phyloP scores from a whole-genome alignment of 2,888 invertebrate species.

The Drosophila fungiperda region DNA sequence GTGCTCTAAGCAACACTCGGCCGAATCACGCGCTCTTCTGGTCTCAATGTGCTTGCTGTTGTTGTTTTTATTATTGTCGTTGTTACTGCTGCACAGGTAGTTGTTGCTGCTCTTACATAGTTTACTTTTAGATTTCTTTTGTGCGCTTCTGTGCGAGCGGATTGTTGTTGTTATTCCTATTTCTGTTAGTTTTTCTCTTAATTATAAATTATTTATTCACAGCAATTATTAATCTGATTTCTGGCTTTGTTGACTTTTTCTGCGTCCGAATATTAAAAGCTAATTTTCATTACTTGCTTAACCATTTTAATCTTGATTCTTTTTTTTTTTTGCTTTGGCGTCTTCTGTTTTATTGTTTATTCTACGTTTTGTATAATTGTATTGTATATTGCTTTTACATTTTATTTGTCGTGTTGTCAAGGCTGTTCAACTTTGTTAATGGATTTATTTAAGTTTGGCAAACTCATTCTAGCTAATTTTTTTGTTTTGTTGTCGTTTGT shows the following conservation, averaged over 20 bases:
- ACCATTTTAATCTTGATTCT: conserved; percentile 19
- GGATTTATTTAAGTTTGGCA: conserved; percentile 25
- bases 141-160: conserved; percentile 58
- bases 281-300: conserved; percentile 38
- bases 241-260: conserved; percentile 13
- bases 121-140: conserved; percentile 78
- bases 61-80: conserved; percentile 30
- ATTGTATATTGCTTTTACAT: conserved; percentile 22
- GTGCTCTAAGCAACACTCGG: conserved; percentile 25
- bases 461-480: neutral
- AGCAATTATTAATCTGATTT: conserved; percentile 62
- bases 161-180: conserved; percentile 31
- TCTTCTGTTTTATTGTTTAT: conserved; percentile 32
- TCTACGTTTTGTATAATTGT: conserved; percentile 43
- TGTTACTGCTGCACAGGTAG: conserved; percentile 64
- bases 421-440: conserved; percentile 55
- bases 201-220: conserved; percentile 67
- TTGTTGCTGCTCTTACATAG: conserved; percentile 59
- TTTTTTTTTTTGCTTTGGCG: neutral
- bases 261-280: conserved; percentile 41
- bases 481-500: neutral
- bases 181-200: conserved; percentile 38
- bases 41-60: conserved; percentile 11
- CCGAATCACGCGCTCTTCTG: conserved; percentile 32
- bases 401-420: conserved; percentile 24